These are phyloP conservation scores for Loris lydekkerianus DNA, from an alignment of 2,797 vertebrate species.

Conservation along the genomic window DNA sequence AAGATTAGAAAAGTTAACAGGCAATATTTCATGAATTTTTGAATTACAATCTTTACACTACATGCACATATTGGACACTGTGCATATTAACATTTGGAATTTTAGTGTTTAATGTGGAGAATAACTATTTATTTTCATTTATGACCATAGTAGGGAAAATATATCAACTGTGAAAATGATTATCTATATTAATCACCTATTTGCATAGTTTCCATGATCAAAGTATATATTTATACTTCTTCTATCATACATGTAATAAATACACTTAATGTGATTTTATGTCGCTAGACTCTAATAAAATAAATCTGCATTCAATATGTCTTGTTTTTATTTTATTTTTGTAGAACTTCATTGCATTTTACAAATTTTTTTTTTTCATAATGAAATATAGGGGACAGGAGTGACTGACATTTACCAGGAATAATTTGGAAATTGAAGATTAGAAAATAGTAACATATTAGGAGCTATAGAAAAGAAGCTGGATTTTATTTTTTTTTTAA, in stretches of 20 bases:
- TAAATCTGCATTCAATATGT: background rate
- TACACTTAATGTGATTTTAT: background rate
- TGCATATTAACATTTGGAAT: background rate
- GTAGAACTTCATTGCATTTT: background rate
- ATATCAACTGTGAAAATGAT: background rate
- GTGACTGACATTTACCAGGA: background rate
- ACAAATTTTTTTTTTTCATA: background rate
- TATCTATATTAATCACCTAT: background rate
- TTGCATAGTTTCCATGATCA: background rate
- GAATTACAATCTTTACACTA: background rate
- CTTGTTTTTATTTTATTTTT: background rate
- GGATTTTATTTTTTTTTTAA: background rate
- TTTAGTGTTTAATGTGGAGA: background rate
- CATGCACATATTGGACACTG: background rate
- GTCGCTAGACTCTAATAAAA: background rate
- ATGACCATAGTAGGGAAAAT: background rate
- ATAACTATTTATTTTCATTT: background rate
- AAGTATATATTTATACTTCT: background rate
- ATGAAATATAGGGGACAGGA: background rate
- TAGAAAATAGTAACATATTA: background rate
- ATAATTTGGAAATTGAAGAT: background rate
- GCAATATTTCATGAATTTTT: background rate
- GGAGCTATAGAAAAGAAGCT: background rate
- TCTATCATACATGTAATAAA: background rate
- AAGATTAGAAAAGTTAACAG: background rate